Evolutionary conservation across 2,113 vertebrate genomes (phyloP), one percentile per base, ranked within the genome.

Genomic region (Urocolius indicus): DNA sequence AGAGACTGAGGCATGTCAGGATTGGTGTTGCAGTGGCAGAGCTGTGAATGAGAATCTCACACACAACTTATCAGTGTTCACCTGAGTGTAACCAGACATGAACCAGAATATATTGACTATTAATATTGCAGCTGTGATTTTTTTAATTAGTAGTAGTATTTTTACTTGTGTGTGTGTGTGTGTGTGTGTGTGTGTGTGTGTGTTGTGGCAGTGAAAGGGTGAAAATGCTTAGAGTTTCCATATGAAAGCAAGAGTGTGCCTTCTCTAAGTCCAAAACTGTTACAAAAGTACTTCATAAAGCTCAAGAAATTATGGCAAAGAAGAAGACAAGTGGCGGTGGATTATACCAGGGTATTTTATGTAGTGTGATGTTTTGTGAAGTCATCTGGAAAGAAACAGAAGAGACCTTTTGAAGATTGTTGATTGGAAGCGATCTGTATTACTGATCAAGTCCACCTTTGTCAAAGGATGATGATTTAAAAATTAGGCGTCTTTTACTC

Each of bases 271-370:
- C 93, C 90, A 73, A 88, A 77, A 71, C 91, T 87, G 94, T 96
- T 93, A 93, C 49, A 29, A 67, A 97, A 97, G 87, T 85, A 86
- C 92, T 92, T 96, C 92, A 95, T 97, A 97, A 97, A 97, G 87
- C 92, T 94, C 34, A 36, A 96, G 69, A 89, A 96, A 95, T 95
- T 97, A 95, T 68, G 85, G 83, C 83, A 94, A 95, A 95, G 67
- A 88, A 49, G 88, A 96, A 98, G 97, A 95, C 89, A 96, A 98
- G 90, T 94, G 95, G 87, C 92, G 94, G 95, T n/a, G 67, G 96
- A 96, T 96, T 96, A 97, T 73, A 93, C 87, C 67, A 81, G 86
- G 49, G 65, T 95, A 89, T 97, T 97, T 97, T 97, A 97, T 95
- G 75, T 90, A 67, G 90, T 94, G 96, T 93, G 93, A 95, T 95